Evolutionary conservation across 2,888 invertebrate species (phyloP).

Genomic region (Bugula neritina): DNA sequence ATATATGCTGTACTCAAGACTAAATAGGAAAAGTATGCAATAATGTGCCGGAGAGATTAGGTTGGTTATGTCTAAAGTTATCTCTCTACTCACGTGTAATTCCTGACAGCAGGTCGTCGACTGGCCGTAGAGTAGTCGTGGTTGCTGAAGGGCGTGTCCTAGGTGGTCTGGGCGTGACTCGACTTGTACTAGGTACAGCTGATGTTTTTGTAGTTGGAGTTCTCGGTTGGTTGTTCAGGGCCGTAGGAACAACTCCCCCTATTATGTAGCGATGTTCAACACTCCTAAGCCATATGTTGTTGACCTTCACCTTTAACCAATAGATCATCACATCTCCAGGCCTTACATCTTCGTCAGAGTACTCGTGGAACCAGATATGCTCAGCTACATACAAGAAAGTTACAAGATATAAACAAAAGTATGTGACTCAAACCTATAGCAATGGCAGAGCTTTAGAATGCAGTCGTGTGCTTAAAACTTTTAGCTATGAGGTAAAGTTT

Average conservation of each 20-base stretch:
- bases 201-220: neutral
- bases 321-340: neutral
- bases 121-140: neutral
- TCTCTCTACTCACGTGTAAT: no score
- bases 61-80: no score
- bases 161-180: neutral
- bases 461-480: no score
- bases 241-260: neutral
- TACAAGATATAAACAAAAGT: no score
- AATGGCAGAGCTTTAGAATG: no score
- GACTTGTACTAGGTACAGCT: neutral
- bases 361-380: neutral
- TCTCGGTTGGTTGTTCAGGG: neutral
- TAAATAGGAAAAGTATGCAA: no score
- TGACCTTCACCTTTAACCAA: slow-evolving; percentile 2
- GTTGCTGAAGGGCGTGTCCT: neutral
- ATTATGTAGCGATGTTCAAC: neutral
- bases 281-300: neutral
- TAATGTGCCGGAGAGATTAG: no score
- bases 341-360: neutral
- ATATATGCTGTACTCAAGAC: no score
- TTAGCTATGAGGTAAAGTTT: no score
- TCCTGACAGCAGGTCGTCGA: no score
- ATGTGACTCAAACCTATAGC: no score
- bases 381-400: neutral